These are phyloP conservation scores for Xenus cinereus DNA, from an alignment of 2,113 vertebrate genomes.

Conservation along the genomic window DNA sequence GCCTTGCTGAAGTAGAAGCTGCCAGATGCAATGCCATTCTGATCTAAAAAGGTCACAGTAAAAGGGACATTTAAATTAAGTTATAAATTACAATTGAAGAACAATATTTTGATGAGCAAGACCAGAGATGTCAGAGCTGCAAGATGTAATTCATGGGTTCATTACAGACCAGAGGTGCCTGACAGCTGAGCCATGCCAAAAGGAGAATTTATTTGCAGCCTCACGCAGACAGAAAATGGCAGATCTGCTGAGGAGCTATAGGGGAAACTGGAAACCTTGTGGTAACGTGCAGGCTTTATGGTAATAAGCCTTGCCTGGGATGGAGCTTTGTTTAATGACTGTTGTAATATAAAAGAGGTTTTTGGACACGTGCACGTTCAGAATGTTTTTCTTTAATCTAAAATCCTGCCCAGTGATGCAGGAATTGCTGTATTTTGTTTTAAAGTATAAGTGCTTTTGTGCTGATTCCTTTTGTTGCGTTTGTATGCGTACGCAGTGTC, in stretches of 20 bases:
- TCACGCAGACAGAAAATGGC: constrained; percentile 71
- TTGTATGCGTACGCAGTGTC: background rate
- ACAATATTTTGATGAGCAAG: constrained; percentile 84
- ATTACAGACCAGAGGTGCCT: constrained; percentile 78
- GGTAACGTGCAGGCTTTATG: constrained; percentile 26
- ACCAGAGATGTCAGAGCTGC: constrained; percentile 77
- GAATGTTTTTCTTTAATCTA: background rate
- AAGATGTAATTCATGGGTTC: constrained; percentile 82
- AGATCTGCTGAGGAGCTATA: constrained; percentile 57
- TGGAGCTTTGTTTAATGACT: background rate
- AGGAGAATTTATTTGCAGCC: constrained; percentile 76
- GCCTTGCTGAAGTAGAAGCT: constrained; percentile 60
- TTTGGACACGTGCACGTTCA: background rate
- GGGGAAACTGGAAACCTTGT: constrained; percentile 20
- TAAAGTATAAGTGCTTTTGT: background rate
- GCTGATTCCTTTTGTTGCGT: background rate
- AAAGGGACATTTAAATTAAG: constrained; percentile 81
- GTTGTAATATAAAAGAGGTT: background rate
- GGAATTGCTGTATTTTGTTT: background rate
- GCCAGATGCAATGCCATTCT: constrained; percentile 69
- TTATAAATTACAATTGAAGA: constrained; percentile 84
- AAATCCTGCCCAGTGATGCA: background rate
- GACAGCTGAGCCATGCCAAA: constrained; percentile 82
- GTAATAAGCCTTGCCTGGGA: constrained; percentile 27
- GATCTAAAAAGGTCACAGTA: constrained; percentile 75